Conservation (phyloP, 2,113 vertebrate genomes). For the Lasiurus cinereus region DNA sequence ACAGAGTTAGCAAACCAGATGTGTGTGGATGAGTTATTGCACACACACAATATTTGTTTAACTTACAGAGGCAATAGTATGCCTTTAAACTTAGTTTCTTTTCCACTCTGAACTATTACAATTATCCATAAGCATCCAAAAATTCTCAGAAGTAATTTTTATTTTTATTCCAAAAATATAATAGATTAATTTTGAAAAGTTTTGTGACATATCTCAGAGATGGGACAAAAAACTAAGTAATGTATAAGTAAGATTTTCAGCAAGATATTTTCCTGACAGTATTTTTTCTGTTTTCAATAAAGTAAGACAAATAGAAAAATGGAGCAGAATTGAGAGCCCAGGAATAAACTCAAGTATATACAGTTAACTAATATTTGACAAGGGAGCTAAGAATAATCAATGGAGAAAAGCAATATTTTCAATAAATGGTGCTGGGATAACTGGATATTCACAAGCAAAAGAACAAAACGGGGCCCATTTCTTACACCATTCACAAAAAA, state of each 20-base stretch:
- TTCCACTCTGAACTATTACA: background rate
- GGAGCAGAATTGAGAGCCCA: background rate
- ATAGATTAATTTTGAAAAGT: background rate
- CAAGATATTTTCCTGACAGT: constrained; percentile 5
- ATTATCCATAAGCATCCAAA: background rate
- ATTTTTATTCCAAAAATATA: constrained; percentile 38
- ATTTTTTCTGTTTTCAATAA: constrained; percentile 59
- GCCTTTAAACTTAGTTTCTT: constrained; percentile 3
- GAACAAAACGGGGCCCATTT: background rate
- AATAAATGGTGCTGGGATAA: background rate
- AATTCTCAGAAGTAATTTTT: constrained; percentile 39
- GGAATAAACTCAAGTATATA: background rate
- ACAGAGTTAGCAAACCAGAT: background rate
- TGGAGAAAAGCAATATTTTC: background rate
- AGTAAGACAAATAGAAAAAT: background rate
- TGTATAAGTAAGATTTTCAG: background rate
- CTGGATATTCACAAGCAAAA: background rate
- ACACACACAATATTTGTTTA: background rate
- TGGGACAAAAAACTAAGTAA: background rate
- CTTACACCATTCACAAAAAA: background rate
- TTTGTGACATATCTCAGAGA: background rate
- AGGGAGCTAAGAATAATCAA: background rate
- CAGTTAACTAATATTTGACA: background rate
- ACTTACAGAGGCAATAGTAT: background rate
- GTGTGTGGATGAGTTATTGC: background rate